Conservation (phyloP, 2,888 invertebrate species). For the Oscheius myriophilus region DNA sequence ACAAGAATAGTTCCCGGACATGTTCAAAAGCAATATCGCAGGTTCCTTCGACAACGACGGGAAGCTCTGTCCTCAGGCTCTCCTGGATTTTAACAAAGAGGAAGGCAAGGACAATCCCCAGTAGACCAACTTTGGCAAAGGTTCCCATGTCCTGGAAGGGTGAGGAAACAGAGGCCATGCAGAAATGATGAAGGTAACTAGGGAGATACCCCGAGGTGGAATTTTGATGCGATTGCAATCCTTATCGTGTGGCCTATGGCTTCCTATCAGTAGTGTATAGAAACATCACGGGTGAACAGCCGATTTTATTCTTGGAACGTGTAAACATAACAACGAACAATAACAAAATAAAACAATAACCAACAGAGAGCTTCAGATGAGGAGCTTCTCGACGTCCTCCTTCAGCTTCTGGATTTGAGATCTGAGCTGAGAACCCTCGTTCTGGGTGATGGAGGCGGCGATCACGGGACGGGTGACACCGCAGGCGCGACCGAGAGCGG, state of each 20-base stretch:
- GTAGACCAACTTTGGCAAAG: background rate
- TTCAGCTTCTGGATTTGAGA: slow-evolving; percentile 91
- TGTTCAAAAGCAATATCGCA: slow-evolving; percentile 37
- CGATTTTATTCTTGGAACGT: background rate
- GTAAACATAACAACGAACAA: slow-evolving; percentile 26
- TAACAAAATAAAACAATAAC: slow-evolving; percentile 14
- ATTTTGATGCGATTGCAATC: no score
- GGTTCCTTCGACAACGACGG: slow-evolving; percentile 35
- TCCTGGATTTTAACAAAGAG: slow-evolving; percentile 34
- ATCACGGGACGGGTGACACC: slow-evolving; percentile 96
- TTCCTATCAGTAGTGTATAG: no score
- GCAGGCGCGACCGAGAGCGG: slow-evolving; percentile 84
- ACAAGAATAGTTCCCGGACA: slow-evolving; percentile 45
- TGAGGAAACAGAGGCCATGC: slow-evolving; percentile 5
- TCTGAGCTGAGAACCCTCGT: slow-evolving; percentile 95
- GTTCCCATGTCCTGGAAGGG: slow-evolving; percentile 15
- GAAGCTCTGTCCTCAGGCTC: slow-evolving; percentile 38
- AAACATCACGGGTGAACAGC: no score
- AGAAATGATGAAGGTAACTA: no score
- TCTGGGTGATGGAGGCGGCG: slow-evolving; percentile 87
- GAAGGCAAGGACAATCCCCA: slow-evolving; percentile 22
- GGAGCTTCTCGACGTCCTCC: slow-evolving; percentile 93
- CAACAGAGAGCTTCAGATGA: slow-evolving; percentile 78
- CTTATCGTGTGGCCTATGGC: no score
- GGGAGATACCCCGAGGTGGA: no score